A percentile compares a stretch with the other conserved stretches of the same genome.
These are phyloP conservation scores for Syritta pipiens DNA, from an alignment of 2,888 invertebrate genomes.

Conservation along the genomic window DNA sequence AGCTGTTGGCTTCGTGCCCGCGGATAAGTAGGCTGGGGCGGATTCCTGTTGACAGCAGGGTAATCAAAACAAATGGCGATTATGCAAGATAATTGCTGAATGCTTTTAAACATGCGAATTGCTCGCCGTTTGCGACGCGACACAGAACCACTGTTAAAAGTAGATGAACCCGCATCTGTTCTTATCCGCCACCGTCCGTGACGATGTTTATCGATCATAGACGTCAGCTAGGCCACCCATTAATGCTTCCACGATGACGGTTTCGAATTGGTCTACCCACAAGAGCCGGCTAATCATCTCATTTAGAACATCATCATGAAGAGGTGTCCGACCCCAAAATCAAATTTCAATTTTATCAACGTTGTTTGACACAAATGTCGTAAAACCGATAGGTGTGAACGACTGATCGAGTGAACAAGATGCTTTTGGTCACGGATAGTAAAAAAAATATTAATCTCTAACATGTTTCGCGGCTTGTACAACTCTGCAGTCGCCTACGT, in stretches of 20 bases:
- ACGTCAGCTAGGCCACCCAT: constrained; percentile 7
- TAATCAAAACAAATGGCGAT: constrained; percentile 62
- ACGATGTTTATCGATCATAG: constrained; percentile 38
- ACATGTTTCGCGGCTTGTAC: constrained; percentile 19
- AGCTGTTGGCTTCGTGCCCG: constrained; percentile 33
- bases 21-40: constrained; percentile 46
- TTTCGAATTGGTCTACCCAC: constrained; percentile 18
- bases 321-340: constrained; percentile 1
- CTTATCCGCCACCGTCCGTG: too few species aligned
- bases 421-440: constrained; percentile 51
- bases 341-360: constrained; percentile 43
- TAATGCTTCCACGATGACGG: constrained; percentile 13
- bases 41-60: constrained; percentile 56
- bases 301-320: neutral
- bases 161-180: neutral
- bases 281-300: neutral
- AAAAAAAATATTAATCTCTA: constrained; percentile 45
- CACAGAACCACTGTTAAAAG: neutral
- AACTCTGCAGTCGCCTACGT: constrained; percentile 52
- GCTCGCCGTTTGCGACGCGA: constrained; percentile 48
- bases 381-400: constrained; percentile 62
- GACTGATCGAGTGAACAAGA: constrained; percentile 29
- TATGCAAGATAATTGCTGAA: constrained; percentile 60
- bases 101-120: constrained; percentile 62
- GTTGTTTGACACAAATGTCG: constrained; percentile 51